These are phyloP conservation scores for Gymnothorax reevesii DNA, from an alignment of 2,797 vertebrate species.

Conservation along the genomic window DNA sequence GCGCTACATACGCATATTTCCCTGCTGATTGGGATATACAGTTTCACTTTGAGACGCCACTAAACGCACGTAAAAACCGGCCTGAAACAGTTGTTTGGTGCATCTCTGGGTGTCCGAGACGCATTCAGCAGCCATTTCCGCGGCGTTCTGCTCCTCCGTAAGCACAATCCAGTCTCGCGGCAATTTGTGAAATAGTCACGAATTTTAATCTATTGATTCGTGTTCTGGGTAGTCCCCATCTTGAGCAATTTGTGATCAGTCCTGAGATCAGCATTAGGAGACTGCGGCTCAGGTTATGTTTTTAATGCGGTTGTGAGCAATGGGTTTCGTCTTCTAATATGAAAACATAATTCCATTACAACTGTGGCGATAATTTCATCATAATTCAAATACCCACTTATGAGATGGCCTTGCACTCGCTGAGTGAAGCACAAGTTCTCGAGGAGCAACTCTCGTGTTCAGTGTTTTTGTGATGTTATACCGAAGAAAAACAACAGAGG, in stretches of 20 bases:
- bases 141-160: background rate
- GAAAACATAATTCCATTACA: too few relatives aligned
- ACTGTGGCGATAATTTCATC: background rate
- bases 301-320: background rate
- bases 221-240: background rate
- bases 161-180: background rate
- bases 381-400: background rate
- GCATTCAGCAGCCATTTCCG: background rate
- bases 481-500: slow-evolving; percentile 46
- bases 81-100: background rate
- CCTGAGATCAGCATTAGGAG: background rate
- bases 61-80: background rate
- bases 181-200: too few relatives aligned
- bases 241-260: slow-evolving; percentile 6
- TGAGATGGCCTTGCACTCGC: background rate
- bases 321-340: background rate
- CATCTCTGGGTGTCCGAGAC: slow-evolving; percentile 13
- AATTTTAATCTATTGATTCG: too few relatives aligned
- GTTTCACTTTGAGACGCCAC: background rate
- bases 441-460: slow-evolving; percentile 45
- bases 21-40: background rate
- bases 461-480: slow-evolving; percentile 65
- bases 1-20: background rate
- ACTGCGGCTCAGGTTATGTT: background rate
- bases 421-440: background rate